Evolutionary conservation across 1,140 invertebrate species (phyloP), one percentile per base, ranked within the genome.

Genomic region (Druon quercuslanigerum): DNA sequence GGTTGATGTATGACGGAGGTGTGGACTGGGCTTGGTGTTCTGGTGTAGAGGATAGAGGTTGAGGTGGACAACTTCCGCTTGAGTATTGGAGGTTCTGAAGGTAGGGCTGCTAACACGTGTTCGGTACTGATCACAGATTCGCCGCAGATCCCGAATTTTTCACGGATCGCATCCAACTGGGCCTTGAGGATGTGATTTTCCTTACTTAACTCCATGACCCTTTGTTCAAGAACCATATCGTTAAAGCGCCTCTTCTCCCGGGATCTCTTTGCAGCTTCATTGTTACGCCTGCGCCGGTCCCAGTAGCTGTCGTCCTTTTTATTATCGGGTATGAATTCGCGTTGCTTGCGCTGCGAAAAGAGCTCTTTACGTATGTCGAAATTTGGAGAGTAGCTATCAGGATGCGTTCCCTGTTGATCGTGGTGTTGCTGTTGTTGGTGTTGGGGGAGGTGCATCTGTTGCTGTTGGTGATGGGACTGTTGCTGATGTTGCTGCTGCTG

Each of bases 301-400:
- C 98, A 99, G 91, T 99, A 99, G 83, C 96, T 97, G 83, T 98
- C 97, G 86, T 99, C 98, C 89, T 99, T 99, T 86, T 98, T 98
- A 88, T 95, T 97, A 85, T 99, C 98, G 0, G 98, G 98, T 72
- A 98, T 99, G 90, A 99, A 99, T 87, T 99, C 98, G 2, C 98
- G 93, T 87, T 98, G 97, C 86, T 99, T 99, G 74, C 98, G 93
- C 84, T 97, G 96, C 16, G 95, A 94, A 87, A 96, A 96, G 76
- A 96, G 92, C 70, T 96, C 95, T 86, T 96, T 96, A 78, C 95
- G 93, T 82, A 94, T 92, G 74, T 95, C 92, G 74, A 88, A 92
- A 73, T 90, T 91, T 46, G 86, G 76, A 9, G 87, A 79, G 77
- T 86, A 90, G 51, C 85, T 86, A 50, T 89, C 86, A 7, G 86